phyloP scores from a whole-genome alignment of 2,113 vertebrate species.

The Plestiodon gilberti region DNA sequence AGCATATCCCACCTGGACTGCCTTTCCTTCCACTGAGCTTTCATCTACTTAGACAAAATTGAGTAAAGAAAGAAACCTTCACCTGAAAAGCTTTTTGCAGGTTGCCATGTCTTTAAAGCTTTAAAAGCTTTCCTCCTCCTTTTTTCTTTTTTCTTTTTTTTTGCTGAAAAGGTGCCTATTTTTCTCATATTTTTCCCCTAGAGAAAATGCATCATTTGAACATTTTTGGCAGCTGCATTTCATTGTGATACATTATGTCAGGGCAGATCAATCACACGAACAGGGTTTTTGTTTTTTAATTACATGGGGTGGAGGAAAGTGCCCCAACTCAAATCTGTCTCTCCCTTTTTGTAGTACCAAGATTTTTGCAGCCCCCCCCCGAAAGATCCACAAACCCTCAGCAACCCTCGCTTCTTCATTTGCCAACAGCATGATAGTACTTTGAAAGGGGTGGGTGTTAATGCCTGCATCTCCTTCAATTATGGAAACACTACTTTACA shows the following conservation, averaged over 20 bases:
- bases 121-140: conserved; percentile 54
- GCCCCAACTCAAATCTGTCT: conserved; percentile 23
- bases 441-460: conserved; percentile 23
- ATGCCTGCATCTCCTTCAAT: conserved; percentile 47
- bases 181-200: conserved; percentile 58
- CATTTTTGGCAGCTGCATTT: conserved; percentile 66
- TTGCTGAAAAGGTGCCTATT: conserved; percentile 67
- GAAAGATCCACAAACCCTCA: no score
- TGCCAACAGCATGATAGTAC: conserved; percentile 49
- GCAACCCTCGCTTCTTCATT: background rate
- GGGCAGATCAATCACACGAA: conserved; percentile 64
- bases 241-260: conserved; percentile 65
- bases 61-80: conserved; percentile 65
- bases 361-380: conserved; percentile 35
- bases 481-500: conserved; percentile 46
- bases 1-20: conserved; percentile 65
- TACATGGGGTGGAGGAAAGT: conserved; percentile 51
- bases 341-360: conserved; percentile 30
- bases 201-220: conserved; percentile 65
- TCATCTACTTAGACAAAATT: conserved; percentile 66
- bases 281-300: no score
- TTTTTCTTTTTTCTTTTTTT: conserved; percentile 15
- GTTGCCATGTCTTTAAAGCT: conserved; percentile 58
- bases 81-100: conserved; percentile 63
- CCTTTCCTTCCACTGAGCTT: conserved; percentile 64